Conservation (phyloP, 2,888 invertebrate genomes). For the Melanophora roralis region DNA sequence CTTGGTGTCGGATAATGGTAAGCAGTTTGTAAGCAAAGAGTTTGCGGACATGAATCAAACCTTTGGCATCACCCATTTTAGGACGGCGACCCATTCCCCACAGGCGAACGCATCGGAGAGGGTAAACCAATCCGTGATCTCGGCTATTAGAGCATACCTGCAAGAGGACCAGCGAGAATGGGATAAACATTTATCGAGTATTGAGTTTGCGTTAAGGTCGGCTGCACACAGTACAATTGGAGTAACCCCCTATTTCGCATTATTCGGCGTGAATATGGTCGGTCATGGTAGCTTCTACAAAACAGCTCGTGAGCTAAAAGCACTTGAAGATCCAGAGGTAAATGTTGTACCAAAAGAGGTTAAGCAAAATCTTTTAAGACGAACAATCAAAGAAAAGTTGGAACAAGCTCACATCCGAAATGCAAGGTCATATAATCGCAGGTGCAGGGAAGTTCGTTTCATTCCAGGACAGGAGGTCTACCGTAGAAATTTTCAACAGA, state of each 20-base stretch:
- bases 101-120: slow-evolving; percentile 66
- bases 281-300: slow-evolving; percentile 16
- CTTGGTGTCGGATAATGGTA: neutral
- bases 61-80: neutral
- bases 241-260: slow-evolving; percentile 38
- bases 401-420: neutral
- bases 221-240: slow-evolving; percentile 41
- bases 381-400: neutral
- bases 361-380: neutral
- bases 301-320: neutral
- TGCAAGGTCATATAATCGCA: too few species aligned
- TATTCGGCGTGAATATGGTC: slow-evolving; percentile 48
- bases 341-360: neutral
- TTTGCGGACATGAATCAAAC: neutral
- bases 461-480: neutral
- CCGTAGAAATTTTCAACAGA: neutral
- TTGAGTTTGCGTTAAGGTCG: slow-evolving; percentile 33
- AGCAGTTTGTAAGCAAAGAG: neutral
- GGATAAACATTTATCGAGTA: slow-evolving; percentile 45
- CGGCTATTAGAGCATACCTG: slow-evolving; percentile 63
- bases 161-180: slow-evolving; percentile 50
- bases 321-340: neutral
- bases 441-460: neutral
- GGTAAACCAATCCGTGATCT: slow-evolving; percentile 67
- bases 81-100: neutral